Evolutionary conservation across 64 coral and sea anemone species (phyloP), one percentile per base, ranked within the genome.

Genomic region (Montipora foliosa): DNA sequence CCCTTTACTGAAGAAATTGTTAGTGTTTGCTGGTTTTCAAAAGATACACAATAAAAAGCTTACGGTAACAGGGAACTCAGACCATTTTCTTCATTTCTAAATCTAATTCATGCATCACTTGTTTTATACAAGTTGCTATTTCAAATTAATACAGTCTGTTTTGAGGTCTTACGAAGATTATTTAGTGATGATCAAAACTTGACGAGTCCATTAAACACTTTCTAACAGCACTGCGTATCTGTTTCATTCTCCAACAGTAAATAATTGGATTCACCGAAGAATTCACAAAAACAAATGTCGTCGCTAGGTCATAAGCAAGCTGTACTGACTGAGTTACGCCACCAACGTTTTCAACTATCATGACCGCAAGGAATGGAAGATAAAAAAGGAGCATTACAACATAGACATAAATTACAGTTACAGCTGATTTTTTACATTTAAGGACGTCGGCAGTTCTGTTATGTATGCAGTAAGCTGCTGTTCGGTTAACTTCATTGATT

Each of bases 221-320:
- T 68, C 66, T 68, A 8, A 87, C 44, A 11, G 91, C 91, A 19
- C 17, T 15, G 3, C 57, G 81, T 21, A 87, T 67, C 25, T 87
- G 49, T 6, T 51, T 68, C 6, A 87, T 93, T 49, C 91, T 84
- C 60, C 70, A 93, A 25, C 81, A 87, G 50, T 93, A 93, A 11
- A 93, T 49, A 77, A 93, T 6, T 64, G 91, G 91, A 45, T 93
- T 93, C 15, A 93, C 7, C 4, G 82, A 77, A 1, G 91, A 87
- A 44, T 83, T 93, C 8, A 93, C 71, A 10, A 93, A 93, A 22
- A 93, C 91, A 37, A 60, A 58, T 11, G 82, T 87, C 24, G 74
- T 68, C 0, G 55, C 82, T 13, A 87, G 85, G 3, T 87, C 81
- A 29, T 87, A 93, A 22, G 91, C 81, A 13, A 87, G 77, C 21